phyloP scores from a whole-genome alignment of 2,888 invertebrate species.

The Meta bourneti region DNA sequence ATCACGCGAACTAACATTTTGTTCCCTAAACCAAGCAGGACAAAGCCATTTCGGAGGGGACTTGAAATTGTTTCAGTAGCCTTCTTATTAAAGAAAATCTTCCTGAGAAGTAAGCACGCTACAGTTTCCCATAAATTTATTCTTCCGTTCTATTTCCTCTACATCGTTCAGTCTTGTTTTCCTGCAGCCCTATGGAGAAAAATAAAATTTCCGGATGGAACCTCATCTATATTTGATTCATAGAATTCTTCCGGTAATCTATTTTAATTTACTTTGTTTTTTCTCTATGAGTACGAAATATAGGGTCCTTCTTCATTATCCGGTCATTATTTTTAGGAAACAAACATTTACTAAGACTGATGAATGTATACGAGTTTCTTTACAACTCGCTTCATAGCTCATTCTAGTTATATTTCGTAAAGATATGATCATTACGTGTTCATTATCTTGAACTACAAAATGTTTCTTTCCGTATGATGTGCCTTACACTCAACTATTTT shows the following conservation, averaged over 20 bases:
- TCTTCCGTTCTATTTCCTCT: not conserved
- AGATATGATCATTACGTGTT: too few relatives aligned
- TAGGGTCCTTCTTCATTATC: not conserved
- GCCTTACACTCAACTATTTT: too few relatives aligned
- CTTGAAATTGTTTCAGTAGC: constrained; percentile 24
- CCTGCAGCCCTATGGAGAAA: not conserved
- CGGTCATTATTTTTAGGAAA: not conserved
- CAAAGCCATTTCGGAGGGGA: constrained; percentile 2
- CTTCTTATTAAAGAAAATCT: constrained; percentile 10
- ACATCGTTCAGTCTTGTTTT: not conserved
- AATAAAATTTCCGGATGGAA: not conserved
- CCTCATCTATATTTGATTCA: not conserved
- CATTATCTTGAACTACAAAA: too few relatives aligned
- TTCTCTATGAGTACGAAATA: not conserved
- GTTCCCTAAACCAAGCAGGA: not conserved
- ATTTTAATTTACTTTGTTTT: not conserved
- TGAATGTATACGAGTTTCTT: too few relatives aligned
- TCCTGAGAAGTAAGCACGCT: not conserved
- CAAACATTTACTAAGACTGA: not conserved
- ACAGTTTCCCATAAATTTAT: not conserved
- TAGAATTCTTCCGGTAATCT: not conserved
- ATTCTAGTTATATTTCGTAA: too few relatives aligned
- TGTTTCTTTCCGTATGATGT: too few relatives aligned
- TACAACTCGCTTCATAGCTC: too few relatives aligned
- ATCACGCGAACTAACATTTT: constrained; percentile 34